These are phyloP conservation scores for Chorisops tibialis DNA, from an alignment of 2,888 invertebrate species.

Conservation along the genomic window DNA sequence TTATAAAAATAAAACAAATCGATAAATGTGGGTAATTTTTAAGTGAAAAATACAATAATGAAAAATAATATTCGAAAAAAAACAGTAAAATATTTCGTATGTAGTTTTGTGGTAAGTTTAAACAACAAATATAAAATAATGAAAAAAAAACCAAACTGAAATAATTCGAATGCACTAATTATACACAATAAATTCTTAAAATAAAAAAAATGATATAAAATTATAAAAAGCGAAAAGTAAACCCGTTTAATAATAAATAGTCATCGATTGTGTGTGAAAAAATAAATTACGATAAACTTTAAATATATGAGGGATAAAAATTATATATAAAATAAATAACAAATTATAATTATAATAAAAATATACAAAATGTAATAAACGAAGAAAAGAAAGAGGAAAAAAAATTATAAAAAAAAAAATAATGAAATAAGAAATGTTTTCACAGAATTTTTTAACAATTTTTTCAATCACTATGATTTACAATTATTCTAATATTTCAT, in stretches of 20 bases:
- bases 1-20: not conserved
- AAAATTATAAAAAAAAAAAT: conserved; percentile 4
- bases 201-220: conserved; percentile 5
- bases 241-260: conserved; percentile 4
- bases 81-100: conserved; percentile 5
- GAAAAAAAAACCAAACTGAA: conserved; percentile 19
- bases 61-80: conserved; percentile 10
- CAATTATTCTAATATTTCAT: not conserved
- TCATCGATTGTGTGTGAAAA: conserved; percentile 26
- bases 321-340: conserved; percentile 6
- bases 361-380: conserved; percentile 9
- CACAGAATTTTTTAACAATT: conserved; percentile 34
- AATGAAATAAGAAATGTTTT: conserved; percentile 33
- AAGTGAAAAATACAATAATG: conserved; percentile 1
- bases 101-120: not conserved
- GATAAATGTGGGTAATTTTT: not conserved
- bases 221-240: conserved; percentile 16
- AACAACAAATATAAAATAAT: not conserved
- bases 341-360: not conserved
- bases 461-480: conserved; percentile 23
- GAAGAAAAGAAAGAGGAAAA: not conserved
- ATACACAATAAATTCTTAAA: conserved; percentile 10
- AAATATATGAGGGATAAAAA: not conserved
- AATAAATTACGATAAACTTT: not conserved
- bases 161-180: conserved; percentile 24